Evolutionary conservation across 2,113 vertebrate species (phyloP), one percentile per base, ranked within the genome.

Genomic region (Lepus timidus): DNA sequence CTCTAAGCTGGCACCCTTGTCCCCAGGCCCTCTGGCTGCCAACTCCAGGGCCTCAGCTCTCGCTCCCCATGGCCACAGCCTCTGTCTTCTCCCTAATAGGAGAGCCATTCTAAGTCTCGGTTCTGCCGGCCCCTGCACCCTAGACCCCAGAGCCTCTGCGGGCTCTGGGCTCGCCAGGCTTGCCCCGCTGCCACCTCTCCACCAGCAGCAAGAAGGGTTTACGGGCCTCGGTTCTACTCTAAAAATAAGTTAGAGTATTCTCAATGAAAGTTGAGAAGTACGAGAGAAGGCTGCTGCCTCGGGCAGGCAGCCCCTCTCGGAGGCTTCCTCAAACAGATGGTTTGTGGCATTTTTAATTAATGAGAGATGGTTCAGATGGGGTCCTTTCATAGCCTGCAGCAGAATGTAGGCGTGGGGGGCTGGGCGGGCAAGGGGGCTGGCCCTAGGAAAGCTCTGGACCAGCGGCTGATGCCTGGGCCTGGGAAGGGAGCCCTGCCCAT

Each of bases 341-440:
- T 95, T 97, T 95, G 90, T 84, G 90, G 85, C 90, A 95, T 96
- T 96, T 95, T 95, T 96, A 97, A 97, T 97, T 97, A 97, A 97
- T 94, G 95, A 94, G 88, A 85, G 85, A 93, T 75, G 33, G 74
- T 92, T 82, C 95, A 95, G 95, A 96, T 93, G 86, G 87, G 87
- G 92, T n/a, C 93, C 89, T 95, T 97, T 95, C 94, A 90, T 82
- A 97, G 95, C 90, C 95, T 97, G 93, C 95, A 95, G 95, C 95
- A 95, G 95, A 96, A 85, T n/a, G 29, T 52, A 67, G 74, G 52
- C 31, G 82, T 65, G 80, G 33, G 31, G 29, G 31, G 3, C 55
- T 14, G 6, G 31, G 12, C 6, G 4, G 39, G 14, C 12, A 0
- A 1, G 16, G 0, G 44, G 51, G 17, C 25, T 33, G 29, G 51